Conservation (phyloP, 2,888 invertebrate genomes). For the Neocrepidodera transversa region DNA sequence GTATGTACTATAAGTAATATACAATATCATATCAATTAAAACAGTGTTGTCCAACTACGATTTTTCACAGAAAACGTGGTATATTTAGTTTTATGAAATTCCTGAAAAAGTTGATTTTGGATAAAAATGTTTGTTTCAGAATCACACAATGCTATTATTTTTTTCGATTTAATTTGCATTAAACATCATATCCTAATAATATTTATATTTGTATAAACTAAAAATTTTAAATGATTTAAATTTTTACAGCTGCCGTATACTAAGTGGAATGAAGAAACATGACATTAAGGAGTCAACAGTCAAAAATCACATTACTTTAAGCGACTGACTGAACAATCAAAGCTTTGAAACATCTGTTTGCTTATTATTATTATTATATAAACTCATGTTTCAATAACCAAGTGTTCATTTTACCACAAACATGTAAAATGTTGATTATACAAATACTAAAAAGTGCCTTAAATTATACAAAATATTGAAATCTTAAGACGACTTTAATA, state of each 20-base stretch:
- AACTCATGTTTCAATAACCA: constrained; percentile 44
- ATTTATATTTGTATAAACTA: too few species aligned
- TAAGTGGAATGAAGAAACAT: constrained; percentile 46
- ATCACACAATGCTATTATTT: too few species aligned
- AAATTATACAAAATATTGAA: constrained; percentile 48
- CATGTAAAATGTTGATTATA: constrained; percentile 29
- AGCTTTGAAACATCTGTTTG: constrained; percentile 42
- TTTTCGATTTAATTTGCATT: too few species aligned
- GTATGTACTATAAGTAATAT: too few species aligned
- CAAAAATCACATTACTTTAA: constrained; percentile 33
- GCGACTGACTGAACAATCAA: constrained; percentile 49
- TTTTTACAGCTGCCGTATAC: constrained; percentile 57
- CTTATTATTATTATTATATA: constrained; percentile 34
- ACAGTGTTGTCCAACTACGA: too few species aligned
- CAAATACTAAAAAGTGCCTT: constrained; percentile 48
- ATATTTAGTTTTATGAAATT: too few species aligned
- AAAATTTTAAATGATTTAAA: too few species aligned
- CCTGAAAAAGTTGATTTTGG: too few species aligned
- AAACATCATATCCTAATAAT: too few species aligned
- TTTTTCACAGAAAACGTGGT: too few species aligned
- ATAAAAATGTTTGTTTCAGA: too few species aligned
- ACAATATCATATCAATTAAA: too few species aligned
- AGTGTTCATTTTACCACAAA: constrained; percentile 50
- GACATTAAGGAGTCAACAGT: constrained; percentile 39
- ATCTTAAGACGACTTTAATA: constrained; percentile 32